Evolutionary conservation across 2,888 invertebrate genomes (phyloP).

Genomic region (Eupeodes luniger): DNA sequence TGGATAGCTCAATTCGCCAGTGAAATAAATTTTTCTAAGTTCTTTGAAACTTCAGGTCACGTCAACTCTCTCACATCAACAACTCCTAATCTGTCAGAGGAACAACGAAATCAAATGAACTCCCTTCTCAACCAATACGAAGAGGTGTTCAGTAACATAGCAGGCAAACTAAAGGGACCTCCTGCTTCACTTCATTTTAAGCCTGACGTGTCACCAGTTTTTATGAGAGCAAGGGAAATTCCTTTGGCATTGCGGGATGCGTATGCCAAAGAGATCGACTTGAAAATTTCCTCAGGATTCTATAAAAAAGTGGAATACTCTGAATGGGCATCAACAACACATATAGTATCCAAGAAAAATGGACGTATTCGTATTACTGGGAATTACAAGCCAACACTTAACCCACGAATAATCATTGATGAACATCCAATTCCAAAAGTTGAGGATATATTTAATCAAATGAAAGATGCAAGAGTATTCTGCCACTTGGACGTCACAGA

Average conservation of each 20-base stretch:
- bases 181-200: conserved; percentile 33
- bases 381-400: too few relatives aligned
- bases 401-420: too few relatives aligned
- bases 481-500: too few relatives aligned
- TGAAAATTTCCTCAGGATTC: conserved; percentile 35
- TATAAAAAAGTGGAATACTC: conserved; percentile 59
- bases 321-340: conserved; percentile 62
- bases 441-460: too few relatives aligned
- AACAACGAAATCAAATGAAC: conserved; percentile 1
- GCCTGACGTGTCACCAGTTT: not conserved
- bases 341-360: too few relatives aligned
- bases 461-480: too few relatives aligned
- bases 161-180: conserved; percentile 28
- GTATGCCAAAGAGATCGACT: conserved; percentile 39
- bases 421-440: too few relatives aligned
- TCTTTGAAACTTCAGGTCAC: not conserved
- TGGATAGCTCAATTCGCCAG: too few relatives aligned
- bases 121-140: not conserved
- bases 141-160: not conserved
- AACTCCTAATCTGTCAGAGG: not conserved
- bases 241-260: conserved; percentile 39
- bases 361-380: too few relatives aligned
- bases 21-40: too few relatives aligned
- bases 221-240: not conserved
- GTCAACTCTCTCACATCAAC: conserved; percentile 1